Percentiles rank a stretch among this genome's conserved stretches.
These are phyloP conservation scores for Cotesia vestalis DNA, from an alignment of 1,140 invertebrate genomes.

Conservation along the genomic window DNA sequence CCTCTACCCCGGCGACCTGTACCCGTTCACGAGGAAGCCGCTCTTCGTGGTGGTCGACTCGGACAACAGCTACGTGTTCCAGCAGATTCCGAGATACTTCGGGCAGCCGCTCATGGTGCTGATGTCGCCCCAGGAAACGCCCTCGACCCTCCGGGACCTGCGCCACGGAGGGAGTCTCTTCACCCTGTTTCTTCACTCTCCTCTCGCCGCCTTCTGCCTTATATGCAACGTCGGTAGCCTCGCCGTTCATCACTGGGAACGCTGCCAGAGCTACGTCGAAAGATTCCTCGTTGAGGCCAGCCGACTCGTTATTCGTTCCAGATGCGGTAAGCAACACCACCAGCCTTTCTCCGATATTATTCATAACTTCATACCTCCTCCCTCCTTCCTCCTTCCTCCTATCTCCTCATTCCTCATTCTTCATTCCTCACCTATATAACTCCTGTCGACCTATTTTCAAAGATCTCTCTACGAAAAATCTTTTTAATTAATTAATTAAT, in stretches of 20 bases:
- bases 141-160: conserved; percentile 85
- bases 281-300: conserved; percentile 90
- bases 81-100: conserved; percentile 91
- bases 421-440: conserved; percentile 3
- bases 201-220: conserved; percentile 91
- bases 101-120: conserved; percentile 94
- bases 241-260: conserved; percentile 88
- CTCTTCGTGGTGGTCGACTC: conserved; percentile 94
- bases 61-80: conserved; percentile 94
- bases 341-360: conserved; percentile 15
- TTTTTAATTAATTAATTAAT: conserved; percentile 11
- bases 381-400: neutral
- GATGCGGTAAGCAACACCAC: conserved; percentile 75
- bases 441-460: conserved; percentile 21
- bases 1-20: conserved; percentile 92
- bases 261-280: conserved; percentile 87
- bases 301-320: conserved; percentile 80
- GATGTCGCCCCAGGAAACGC: conserved; percentile 92
- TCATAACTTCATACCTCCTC: conserved; percentile 6
- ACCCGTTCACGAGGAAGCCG: conserved; percentile 90
- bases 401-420: neutral
- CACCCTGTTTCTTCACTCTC: conserved; percentile 94
- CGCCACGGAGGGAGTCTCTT: conserved; percentile 93
- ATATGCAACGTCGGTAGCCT: conserved; percentile 89
- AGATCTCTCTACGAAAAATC: conserved; percentile 12